Conservation (phyloP, 2,797 vertebrate species). For the Rhynchotus rufescens region DNA sequence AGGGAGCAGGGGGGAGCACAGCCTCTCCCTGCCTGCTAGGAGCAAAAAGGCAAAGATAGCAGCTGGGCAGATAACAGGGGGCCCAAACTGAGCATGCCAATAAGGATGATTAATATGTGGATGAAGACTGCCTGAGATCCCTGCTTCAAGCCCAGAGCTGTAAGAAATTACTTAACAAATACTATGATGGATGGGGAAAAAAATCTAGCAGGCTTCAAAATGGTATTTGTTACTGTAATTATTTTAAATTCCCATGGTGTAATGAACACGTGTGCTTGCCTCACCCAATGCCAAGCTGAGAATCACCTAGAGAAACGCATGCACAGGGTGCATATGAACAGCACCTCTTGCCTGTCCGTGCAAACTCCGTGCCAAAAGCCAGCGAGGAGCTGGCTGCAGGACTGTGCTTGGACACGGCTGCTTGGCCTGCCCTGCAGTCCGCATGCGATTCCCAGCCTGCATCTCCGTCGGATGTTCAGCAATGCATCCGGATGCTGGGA, state of each 20-base stretch:
- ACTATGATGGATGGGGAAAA: not conserved
- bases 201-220: not conserved
- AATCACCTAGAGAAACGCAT: accelerated
- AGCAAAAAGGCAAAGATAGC: not conserved
- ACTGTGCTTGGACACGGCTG: accelerated
- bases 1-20: accelerated
- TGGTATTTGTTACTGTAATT: not conserved
- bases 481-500: not conserved
- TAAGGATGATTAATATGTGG: not conserved
- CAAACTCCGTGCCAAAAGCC: no score
- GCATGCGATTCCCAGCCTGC: accelerated
- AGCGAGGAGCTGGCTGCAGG: not conserved
- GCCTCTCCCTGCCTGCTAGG: not conserved
- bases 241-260: not conserved
- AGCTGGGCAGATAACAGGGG: not conserved
- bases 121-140: not conserved
- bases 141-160: not conserved
- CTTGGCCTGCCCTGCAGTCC: not conserved
- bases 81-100: not conserved
- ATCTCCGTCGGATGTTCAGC: accelerated
- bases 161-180: not conserved
- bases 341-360: accelerated
- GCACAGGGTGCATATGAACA: accelerated
- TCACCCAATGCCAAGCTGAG: not conserved
- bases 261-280: accelerated